Evolutionary conservation across 2,888 invertebrate genomes (phyloP), one percentile per base, ranked within the genome.

Genomic region (Diaphora mendica): DNA sequence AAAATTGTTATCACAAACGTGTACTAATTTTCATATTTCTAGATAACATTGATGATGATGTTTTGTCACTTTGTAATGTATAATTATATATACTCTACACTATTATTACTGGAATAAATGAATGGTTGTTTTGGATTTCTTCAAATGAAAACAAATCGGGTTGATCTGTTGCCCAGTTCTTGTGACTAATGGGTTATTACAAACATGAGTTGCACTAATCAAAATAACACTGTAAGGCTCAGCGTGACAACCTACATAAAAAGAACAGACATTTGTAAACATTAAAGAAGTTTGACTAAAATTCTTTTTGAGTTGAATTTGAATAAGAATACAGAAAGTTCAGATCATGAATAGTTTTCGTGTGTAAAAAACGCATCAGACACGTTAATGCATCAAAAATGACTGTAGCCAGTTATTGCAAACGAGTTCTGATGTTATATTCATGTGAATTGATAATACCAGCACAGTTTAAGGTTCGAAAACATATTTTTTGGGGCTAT

Each of bases 331-430:
- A 44, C 42, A 64, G 33, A 64, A 26, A 55, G 51, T 55, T n/a
- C 23, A 55, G 51, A 55, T n/a, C 33, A 13, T 62, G 68, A 70
- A 62, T 62, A 30, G 9, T 62, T 62, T 70, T 42, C n/a, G 42
- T 30, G n/a, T 30, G 30, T 62, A 30, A 8, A 15, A 48, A 13
- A 30, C 8, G 64, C 39, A 17, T 15, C 9, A 48, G 7, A 64
- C 23, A 9, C 30, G n/a, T 30, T 62, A 20, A 62, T 30, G 44
- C 20, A 42, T 42, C 17, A 35, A 42, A 70, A 64, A 13, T 42
- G 62, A 20, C 48, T 71, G 65, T 74, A 30, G 30, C 73, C 74
- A 62, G 51, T 64, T 72, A 59, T 62, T 72, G 55, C 55, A 55
- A 64, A 72, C n/a, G 48, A 8, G 39, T 77, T 51, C 70, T 59